Evolutionary conservation across 1,140 invertebrate genomes (phyloP).

Genomic region (Meteorus sp.): DNA sequence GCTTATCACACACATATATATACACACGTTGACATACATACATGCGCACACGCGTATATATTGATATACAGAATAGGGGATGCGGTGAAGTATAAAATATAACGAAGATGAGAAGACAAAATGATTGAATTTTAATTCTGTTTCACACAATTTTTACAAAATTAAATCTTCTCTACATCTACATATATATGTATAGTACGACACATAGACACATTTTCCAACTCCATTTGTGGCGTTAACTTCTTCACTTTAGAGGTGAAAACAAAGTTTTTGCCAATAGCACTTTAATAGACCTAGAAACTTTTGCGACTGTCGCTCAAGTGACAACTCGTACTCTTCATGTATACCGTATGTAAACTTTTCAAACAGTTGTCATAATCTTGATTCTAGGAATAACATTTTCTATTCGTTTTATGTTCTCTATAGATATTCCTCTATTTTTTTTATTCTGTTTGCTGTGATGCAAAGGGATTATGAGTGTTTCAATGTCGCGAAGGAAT

Average conservation of each 20-base stretch:
- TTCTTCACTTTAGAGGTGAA: constrained; percentile 1
- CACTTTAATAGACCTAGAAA: constrained; percentile 25
- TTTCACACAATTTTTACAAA: background rate
- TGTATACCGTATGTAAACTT: constrained; percentile 1
- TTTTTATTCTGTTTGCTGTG: too few species aligned
- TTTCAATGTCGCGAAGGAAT: too few species aligned
- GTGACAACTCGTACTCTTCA: constrained; percentile 7
- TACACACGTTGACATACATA: too few species aligned
- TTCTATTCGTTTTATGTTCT: background rate
- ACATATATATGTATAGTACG: background rate
- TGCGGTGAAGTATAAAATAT: too few species aligned
- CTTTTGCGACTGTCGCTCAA: constrained; percentile 17
- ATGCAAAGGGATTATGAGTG: too few species aligned
- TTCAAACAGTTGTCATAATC: constrained; percentile 8
- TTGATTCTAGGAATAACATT: background rate
- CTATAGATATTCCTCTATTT: too few species aligned
- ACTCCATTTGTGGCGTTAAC: constrained; percentile 8
- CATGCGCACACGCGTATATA: too few species aligned
- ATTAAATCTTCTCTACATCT: background rate
- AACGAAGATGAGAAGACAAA: too few species aligned
- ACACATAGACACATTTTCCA: background rate
- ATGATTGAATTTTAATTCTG: background rate
- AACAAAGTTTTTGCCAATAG: constrained; percentile 15
- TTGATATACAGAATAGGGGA: too few species aligned
- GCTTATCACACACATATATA: too few species aligned